Percentiles rank a stretch among this genome's conserved stretches.
phyloP scores from a whole-genome alignment of 2,888 invertebrate species.

The Andricus curvator region DNA sequence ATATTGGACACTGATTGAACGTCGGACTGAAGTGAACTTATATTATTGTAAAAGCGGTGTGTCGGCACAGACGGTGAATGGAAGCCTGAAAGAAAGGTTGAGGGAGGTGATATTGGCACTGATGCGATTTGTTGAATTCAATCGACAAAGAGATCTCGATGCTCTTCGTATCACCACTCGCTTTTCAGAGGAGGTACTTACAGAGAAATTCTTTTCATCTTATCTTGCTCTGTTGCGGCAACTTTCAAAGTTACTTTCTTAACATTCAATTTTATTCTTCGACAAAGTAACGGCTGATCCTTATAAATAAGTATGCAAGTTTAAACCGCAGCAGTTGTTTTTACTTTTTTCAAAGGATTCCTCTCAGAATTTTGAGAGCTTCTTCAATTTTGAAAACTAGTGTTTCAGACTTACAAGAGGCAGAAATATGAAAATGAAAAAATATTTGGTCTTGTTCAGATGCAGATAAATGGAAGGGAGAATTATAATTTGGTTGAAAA shows the following conservation, averaged over 20 bases:
- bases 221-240: background rate
- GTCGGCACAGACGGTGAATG: background rate
- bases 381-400: too few relatives aligned
- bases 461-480: too few relatives aligned
- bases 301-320: background rate
- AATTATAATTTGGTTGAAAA: too few relatives aligned
- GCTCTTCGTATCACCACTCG: conserved; percentile 12
- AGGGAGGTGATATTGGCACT: conserved; percentile 29
- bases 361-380: too few relatives aligned
- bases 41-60: conserved; percentile 14
- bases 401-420: too few relatives aligned
- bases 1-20: conserved; percentile 31
- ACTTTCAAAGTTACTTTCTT: background rate
- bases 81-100: background rate
- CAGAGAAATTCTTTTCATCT: background rate
- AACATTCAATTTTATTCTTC: conserved; percentile 15
- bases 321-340: too few relatives aligned
- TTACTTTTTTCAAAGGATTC: too few relatives aligned
- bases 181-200: background rate
- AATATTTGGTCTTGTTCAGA: too few relatives aligned
- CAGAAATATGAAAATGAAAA: too few relatives aligned
- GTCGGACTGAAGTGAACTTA: conserved; percentile 17
- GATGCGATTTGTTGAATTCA: conserved; percentile 36
- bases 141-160: conserved; percentile 34
- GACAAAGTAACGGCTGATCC: background rate